These are phyloP conservation scores for Falco cherrug DNA, from an alignment of 2,797 vertebrate genomes.

Conservation along the genomic window DNA sequence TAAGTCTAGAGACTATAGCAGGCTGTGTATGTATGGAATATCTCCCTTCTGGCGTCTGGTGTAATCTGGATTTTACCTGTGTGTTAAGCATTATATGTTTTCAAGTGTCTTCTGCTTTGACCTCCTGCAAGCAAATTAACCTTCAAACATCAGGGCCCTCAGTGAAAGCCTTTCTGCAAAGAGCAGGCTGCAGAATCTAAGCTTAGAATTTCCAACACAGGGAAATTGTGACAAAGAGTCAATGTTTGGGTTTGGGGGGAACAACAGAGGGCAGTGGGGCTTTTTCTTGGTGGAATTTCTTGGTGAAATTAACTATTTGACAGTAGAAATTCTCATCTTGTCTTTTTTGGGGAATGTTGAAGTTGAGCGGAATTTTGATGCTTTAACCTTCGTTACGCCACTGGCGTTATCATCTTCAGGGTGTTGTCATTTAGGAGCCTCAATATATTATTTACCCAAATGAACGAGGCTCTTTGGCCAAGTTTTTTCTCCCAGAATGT, in stretches of 20 bases:
- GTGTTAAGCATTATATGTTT: neutral
- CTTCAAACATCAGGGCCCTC: neutral
- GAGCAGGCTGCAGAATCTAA: neutral
- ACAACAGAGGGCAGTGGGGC: neutral
- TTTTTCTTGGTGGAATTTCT: neutral
- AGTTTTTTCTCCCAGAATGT: neutral
- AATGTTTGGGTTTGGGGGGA: neutral
- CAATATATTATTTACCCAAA: neutral
- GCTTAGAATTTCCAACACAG: neutral
- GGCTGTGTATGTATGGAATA: neutral
- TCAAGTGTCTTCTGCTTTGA: neutral
- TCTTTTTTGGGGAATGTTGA: neutral
- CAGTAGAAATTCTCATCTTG: neutral
- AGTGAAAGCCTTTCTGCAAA: neutral
- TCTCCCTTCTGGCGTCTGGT: neutral
- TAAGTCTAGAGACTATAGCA: neutral
- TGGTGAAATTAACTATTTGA: neutral
- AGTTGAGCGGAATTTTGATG: neutral
- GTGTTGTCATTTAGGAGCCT: neutral
- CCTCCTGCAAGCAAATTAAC: neutral
- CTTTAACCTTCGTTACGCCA: neutral
- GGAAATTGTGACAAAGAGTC: neutral
- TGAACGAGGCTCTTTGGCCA: neutral
- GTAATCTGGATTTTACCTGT: neutral
- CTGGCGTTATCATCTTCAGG: neutral